These are phyloP conservation scores for Hepsetus odoe DNA, from an alignment of 2,113 vertebrate species.

Conservation along the genomic window DNA sequence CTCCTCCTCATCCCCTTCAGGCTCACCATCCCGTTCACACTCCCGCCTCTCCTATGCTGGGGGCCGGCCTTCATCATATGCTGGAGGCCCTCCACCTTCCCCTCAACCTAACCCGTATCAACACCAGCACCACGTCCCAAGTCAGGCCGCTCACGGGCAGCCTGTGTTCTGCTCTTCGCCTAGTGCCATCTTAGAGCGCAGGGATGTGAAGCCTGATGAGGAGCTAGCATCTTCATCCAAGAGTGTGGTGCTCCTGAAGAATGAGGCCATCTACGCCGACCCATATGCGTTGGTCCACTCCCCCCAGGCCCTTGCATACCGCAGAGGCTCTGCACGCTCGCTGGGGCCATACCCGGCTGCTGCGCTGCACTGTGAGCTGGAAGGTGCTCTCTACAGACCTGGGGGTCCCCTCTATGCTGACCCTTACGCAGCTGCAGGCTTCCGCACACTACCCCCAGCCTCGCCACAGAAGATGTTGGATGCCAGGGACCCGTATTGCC, in stretches of 20 bases:
- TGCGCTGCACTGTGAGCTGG: slow-evolving; percentile 89
- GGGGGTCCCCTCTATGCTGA: slow-evolving; percentile 88
- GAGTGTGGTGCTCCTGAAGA: slow-evolving; percentile 91
- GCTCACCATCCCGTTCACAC: slow-evolving; percentile 88
- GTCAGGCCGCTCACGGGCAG: slow-evolving; percentile 69
- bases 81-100: slow-evolving; percentile 76
- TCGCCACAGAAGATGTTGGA: slow-evolving; percentile 92
- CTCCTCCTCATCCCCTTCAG: slow-evolving; percentile 77
- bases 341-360: slow-evolving; percentile 93
- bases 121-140: slow-evolving; percentile 70
- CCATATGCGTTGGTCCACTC: slow-evolving; percentile 88
- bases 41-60: slow-evolving; percentile 88
- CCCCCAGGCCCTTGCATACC: slow-evolving; percentile 81
- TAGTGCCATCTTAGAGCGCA: slow-evolving; percentile 94
- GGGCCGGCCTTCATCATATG: slow-evolving; percentile 83
- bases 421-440: slow-evolving; percentile 82
- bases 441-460: slow-evolving; percentile 84
- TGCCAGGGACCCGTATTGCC: slow-evolving; percentile 83
- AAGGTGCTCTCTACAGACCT: slow-evolving; percentile 88
- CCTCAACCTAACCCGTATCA: slow-evolving; percentile 73
- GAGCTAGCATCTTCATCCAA: slow-evolving; percentile 81
- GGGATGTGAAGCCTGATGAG: slow-evolving; percentile 94
- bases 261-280: slow-evolving; percentile 91
- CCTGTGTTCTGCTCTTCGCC: slow-evolving; percentile 86
- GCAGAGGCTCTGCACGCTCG: slow-evolving; percentile 86